These are phyloP conservation scores for Cacoxenus indagator DNA, from an alignment of 2,888 invertebrate genomes.

Conservation along the genomic window DNA sequence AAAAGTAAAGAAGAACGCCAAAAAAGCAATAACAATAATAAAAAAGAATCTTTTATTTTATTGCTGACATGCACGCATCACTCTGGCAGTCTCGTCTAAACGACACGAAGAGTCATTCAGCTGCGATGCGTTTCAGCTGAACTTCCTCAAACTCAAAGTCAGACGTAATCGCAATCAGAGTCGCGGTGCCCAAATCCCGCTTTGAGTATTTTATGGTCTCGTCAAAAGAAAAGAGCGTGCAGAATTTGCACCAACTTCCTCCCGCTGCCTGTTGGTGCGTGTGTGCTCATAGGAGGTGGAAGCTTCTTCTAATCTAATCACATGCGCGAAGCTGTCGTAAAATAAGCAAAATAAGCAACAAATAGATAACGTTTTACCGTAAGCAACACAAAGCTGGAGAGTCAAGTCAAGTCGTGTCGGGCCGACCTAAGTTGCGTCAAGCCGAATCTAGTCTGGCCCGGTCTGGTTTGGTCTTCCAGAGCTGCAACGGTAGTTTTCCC, in stretches of 20 bases:
- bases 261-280: slow-evolving; percentile 27
- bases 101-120: neutral
- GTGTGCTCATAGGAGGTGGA: slow-evolving; percentile 22
- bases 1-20: neutral
- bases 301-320: slow-evolving; percentile 58
- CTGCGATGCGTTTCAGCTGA: too few species aligned
- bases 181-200: slow-evolving; percentile 48
- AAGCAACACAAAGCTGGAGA: slow-evolving; percentile 8
- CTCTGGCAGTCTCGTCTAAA: slow-evolving; percentile 15
- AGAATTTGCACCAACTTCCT: slow-evolving; percentile 25
- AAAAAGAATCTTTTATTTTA: slow-evolving; percentile 1
- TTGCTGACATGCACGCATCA: slow-evolving; percentile 16
- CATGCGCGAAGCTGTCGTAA: slow-evolving; percentile 31
- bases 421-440: too few species aligned
- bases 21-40: neutral
- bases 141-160: too few species aligned
- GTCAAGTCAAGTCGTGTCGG: neutral
- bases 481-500: slow-evolving; percentile 66
- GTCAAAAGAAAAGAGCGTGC: slow-evolving; percentile 54
- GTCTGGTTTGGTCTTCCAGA: neutral
- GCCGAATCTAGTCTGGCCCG: neutral
- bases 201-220: slow-evolving; percentile 39
- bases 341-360: neutral
- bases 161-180: too few species aligned
- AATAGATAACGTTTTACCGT: slow-evolving; percentile 32